Evolutionary conservation across 2,113 vertebrate species (phyloP).

Genomic region (Diadophis punctatus): DNA sequence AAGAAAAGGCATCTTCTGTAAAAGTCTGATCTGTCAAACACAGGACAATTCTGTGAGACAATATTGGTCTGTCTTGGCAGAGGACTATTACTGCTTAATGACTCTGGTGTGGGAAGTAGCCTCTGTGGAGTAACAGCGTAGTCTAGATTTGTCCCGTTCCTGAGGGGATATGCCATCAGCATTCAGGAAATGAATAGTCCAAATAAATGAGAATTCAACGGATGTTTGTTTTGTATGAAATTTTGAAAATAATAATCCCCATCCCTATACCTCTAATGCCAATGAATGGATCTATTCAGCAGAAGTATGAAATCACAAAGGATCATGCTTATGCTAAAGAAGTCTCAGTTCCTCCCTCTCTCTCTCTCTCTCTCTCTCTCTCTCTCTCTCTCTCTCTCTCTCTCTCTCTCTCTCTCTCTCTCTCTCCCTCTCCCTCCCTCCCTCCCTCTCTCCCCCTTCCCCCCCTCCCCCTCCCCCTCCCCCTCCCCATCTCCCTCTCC

Average conservation of each 20-base stretch:
- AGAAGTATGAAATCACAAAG: constrained; percentile 43
- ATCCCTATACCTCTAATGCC: constrained; percentile 26
- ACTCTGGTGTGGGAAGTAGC: constrained; percentile 2
- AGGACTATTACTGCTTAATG: constrained; percentile 21
- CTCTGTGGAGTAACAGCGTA: constrained; percentile 34
- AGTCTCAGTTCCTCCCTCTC: neutral
- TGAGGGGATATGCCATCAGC: constrained; percentile 42
- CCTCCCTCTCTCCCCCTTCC: neutral
- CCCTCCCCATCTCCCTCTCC: neutral
- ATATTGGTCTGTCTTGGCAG: neutral
- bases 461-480: too few relatives aligned
- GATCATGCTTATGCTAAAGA: constrained; percentile 36
- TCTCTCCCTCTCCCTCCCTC: too few relatives aligned
- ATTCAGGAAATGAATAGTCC: constrained; percentile 58
- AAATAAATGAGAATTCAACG: constrained; percentile 55
- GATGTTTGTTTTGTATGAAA: constrained; percentile 61
- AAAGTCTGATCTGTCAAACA: neutral
- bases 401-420: too few relatives aligned
- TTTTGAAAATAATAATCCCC: constrained; percentile 49
- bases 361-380: too few relatives aligned
- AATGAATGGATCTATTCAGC: constrained; percentile 67
- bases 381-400: neutral
- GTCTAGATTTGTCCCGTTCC: constrained; percentile 49
- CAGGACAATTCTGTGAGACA: neutral
- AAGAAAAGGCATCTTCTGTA: fast-evolving